These are phyloP conservation scores for Illadopsis cleaveri DNA, from an alignment of 2,113 vertebrate genomes.

Conservation along the genomic window DNA sequence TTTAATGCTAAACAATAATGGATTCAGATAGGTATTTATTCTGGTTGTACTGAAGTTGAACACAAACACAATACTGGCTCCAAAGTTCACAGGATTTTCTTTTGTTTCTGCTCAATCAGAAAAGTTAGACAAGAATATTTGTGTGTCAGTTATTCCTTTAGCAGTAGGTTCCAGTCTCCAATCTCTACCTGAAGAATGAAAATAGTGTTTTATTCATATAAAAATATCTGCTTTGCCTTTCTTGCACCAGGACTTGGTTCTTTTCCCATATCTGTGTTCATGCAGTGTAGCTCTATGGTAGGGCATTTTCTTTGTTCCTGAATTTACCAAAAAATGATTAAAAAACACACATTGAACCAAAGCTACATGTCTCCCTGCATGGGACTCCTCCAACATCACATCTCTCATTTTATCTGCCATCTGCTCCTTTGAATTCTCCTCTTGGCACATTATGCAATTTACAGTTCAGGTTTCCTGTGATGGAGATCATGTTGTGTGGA, in stretches of 20 bases:
- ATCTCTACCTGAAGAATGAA: background rate
- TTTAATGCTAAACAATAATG: background rate
- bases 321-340: background rate
- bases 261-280: background rate
- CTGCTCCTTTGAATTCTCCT: conserved; percentile 1
- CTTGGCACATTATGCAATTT: background rate
- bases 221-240: background rate
- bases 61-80: background rate
- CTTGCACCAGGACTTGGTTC: background rate
- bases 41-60: background rate
- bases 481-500: background rate
- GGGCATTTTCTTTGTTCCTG: background rate
- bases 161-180: background rate
- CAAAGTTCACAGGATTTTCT: background rate
- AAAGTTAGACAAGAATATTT: background rate
- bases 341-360: background rate
- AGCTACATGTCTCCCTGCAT: background rate
- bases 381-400: background rate
- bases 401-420: background rate
- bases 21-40: background rate
- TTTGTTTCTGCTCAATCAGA: background rate
- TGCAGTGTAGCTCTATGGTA: background rate
- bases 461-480: background rate
- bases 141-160: background rate
- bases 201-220: background rate